A percentile compares a stretch with the other conserved stretches of the same genome.
These are phyloP conservation scores for Coecobrya sp. DNA, from an alignment of 2,888 invertebrate species.

Conservation along the genomic window DNA sequence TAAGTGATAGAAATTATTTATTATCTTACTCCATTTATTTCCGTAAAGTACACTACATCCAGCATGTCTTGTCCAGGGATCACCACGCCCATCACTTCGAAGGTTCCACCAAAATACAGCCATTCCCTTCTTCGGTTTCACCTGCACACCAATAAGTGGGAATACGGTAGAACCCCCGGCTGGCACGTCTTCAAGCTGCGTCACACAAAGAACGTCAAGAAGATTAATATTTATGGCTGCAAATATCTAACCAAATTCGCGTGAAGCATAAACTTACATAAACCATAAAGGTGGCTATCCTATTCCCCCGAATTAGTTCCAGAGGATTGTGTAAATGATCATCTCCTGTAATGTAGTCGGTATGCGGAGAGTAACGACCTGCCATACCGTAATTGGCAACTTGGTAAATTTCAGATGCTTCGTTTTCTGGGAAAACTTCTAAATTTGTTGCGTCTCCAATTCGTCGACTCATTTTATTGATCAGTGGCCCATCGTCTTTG, in stretches of 20 bases:
- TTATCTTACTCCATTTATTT: slow-evolving; percentile 87
- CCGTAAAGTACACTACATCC: slow-evolving; percentile 87
- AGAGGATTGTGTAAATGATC: slow-evolving; percentile 84
- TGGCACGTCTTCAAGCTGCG: slow-evolving; percentile 86
- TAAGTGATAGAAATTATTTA: slow-evolving; percentile 1
- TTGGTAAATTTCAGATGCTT: slow-evolving; percentile 86
- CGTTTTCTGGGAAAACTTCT: slow-evolving; percentile 85
- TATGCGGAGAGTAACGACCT: slow-evolving; percentile 87
- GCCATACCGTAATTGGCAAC: slow-evolving; percentile 87
- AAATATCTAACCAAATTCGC: too few relatives aligned
- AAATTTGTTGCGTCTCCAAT: slow-evolving; percentile 85
- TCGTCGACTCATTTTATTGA: slow-evolving; percentile 82
- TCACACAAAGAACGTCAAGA: slow-evolving; percentile 12
- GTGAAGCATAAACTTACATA: slow-evolving; percentile 83
- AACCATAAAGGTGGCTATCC: slow-evolving; percentile 87
- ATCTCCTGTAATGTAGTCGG: slow-evolving; percentile 86
- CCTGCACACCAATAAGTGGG: slow-evolving; percentile 86
- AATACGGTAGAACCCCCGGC: slow-evolving; percentile 87
- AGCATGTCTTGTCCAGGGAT: slow-evolving; percentile 86
- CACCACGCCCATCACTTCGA: slow-evolving; percentile 86
- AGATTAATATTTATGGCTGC: background rate
- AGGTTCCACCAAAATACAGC: slow-evolving; percentile 87
- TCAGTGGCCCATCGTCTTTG: slow-evolving; percentile 84
- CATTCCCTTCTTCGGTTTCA: slow-evolving; percentile 86
- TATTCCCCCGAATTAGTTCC: slow-evolving; percentile 86